phyloP scores from a whole-genome alignment of 2,797 vertebrate species.

The Mallotus villosus region DNA sequence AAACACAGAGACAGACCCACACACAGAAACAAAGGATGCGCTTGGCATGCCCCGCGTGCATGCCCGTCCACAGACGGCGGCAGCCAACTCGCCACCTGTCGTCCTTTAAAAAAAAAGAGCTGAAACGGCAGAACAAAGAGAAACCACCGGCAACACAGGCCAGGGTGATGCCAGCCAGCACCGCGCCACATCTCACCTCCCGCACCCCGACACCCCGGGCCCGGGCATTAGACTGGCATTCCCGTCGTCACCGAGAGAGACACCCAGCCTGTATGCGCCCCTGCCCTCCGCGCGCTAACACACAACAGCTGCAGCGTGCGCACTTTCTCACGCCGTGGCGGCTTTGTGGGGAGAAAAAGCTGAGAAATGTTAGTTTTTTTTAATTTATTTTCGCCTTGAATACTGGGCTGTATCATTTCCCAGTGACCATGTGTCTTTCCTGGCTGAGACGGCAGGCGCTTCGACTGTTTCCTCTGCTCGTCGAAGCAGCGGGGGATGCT shows the following conservation, averaged over 20 bases:
- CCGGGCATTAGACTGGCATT: constrained; percentile 24
- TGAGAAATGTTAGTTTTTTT: neutral
- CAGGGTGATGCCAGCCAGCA: constrained; percentile 31
- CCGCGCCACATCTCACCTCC: constrained; percentile 34
- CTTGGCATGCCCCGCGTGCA: neutral
- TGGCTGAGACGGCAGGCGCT: neutral
- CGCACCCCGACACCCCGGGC: constrained; percentile 17
- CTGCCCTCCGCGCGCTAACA: constrained; percentile 23
- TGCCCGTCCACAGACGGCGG: neutral
- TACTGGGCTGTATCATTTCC: constrained; percentile 40
- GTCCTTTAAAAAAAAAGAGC: constrained; percentile 9
- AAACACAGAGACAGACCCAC: neutral
- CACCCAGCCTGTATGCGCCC: neutral
- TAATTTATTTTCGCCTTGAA: constrained; percentile 34
- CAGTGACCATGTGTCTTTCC: constrained; percentile 31
- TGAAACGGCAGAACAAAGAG: constrained; percentile 29
- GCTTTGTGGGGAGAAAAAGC: constrained; percentile 3
- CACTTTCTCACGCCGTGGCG: constrained; percentile 31
- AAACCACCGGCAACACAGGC: constrained; percentile 15
- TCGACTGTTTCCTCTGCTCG: neutral
- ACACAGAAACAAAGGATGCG: neutral
- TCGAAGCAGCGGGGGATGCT: neutral
- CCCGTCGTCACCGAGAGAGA: constrained; percentile 32
- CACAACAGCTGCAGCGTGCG: constrained; percentile 58
- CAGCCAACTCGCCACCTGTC: constrained; percentile 16